These are phyloP conservation scores for Notospermus geniculatus DNA, from an alignment of 1,140 invertebrate species.

Conservation along the genomic window DNA sequence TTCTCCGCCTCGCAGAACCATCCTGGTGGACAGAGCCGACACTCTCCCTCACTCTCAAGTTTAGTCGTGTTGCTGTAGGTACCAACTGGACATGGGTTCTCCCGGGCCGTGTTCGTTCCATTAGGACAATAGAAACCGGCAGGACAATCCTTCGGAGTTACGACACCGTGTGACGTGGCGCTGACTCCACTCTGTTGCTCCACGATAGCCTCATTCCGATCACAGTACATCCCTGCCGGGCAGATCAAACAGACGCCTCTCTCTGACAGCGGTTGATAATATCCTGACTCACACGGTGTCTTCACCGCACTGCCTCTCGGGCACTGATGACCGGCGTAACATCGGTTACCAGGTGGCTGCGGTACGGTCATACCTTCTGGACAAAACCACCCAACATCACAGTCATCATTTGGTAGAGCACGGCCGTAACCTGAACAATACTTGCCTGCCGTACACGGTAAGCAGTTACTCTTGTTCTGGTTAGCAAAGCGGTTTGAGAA, in stretches of 20 bases:
- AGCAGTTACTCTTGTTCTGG: constrained; percentile 43
- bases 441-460: constrained; percentile 47
- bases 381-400: constrained; percentile 49
- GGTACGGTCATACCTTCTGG: constrained; percentile 44
- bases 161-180: constrained; percentile 47
- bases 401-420: constrained; percentile 38
- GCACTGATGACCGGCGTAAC: constrained; percentile 47
- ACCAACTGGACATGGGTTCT: constrained; percentile 46
- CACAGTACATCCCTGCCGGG: constrained; percentile 47
- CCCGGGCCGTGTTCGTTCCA: constrained; percentile 37
- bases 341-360: constrained; percentile 46
- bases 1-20: constrained; percentile 45
- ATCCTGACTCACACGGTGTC: constrained; percentile 44
- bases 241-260: constrained; percentile 40
- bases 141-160: constrained; percentile 47
- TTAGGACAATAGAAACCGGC: constrained; percentile 49
- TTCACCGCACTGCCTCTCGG: constrained; percentile 41
- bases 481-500: constrained; percentile 39
- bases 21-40: constrained; percentile 39
- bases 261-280: constrained; percentile 40
- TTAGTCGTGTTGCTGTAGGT: constrained; percentile 46
- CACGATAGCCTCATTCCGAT: constrained; percentile 46
- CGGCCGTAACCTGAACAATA: constrained; percentile 46
- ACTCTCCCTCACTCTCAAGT: constrained; percentile 40
- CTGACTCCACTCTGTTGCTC: constrained; percentile 46